Evolutionary conservation across 2,888 invertebrate genomes (phyloP), one percentile per base, ranked within the genome.

Genomic region (Endotricha flammealis): DNA sequence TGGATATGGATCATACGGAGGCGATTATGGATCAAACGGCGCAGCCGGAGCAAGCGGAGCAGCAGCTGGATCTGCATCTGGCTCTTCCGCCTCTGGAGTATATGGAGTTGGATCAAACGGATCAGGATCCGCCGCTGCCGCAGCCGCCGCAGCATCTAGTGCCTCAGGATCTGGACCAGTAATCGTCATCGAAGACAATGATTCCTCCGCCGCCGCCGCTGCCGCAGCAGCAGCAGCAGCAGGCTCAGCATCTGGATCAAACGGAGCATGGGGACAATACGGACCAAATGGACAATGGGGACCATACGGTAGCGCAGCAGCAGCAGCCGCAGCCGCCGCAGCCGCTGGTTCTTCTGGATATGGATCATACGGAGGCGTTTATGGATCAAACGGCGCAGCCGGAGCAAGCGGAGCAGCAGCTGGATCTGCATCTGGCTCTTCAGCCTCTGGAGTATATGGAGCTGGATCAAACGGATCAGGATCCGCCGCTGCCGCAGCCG

Each of bases 221-320:
- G 39, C 41, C 5, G 33, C 42, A 5, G 41, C n/a, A n/a, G n/a
- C 44, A 3, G 35, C 42, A 10, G 39, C 41, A 8, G 33, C 42
- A 5, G 41, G 39, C 22, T 25, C 27, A 10, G 42, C 35, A 25
- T n/a, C 30, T 12, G 38, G 38, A 31, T 23, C 17, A 38, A 2
- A 23, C 10, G 44, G 44, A 27, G 29, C 41, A 20, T 14, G 24
- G 7, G 44, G 40, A 28, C 32, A 3, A 7, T 8, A 7, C 10
- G 38, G 38, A 29, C 27, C 17, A 36, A 3, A 25, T 10, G 44
- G 44, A 27, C 28, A 37, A 24, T 14, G 20, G 7, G 44, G 40
- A 30, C 35, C 34, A 33, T 23, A 29, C 3, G 44, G 31, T 24
- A 23, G 40, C n/a, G 34, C 42, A 29, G 36, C 41, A 23, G 32